Percentiles rank a stretch among this genome's conserved stretches.
Evolutionary conservation across 1,140 invertebrate genomes (phyloP).

Genomic region (Frieseomelitta varia): DNA sequence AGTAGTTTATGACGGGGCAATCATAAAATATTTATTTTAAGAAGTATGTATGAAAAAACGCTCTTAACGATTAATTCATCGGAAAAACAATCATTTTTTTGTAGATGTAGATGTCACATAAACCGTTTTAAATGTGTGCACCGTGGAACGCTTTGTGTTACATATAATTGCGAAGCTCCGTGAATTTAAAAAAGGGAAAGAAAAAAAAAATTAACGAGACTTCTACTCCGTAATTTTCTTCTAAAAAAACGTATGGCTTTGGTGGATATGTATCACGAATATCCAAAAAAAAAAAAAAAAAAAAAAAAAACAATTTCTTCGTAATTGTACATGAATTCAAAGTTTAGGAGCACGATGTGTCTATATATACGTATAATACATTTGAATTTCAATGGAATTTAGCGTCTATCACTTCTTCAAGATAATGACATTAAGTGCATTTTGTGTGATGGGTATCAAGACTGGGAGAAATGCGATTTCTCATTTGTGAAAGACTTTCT

Average conservation of each 20-base stretch:
- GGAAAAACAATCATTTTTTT: slow-evolving; percentile 40
- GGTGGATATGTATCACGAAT: not conserved
- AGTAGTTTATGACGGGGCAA: slow-evolving; percentile 46
- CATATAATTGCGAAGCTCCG: slow-evolving; percentile 5
- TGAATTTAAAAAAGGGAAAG: not conserved
- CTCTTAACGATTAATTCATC: slow-evolving; percentile 23
- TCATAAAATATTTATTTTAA: slow-evolving; percentile 56
- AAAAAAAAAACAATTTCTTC: slow-evolving; percentile 12
- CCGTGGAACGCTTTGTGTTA: not conserved
- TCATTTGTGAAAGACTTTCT: slow-evolving; percentile 56
- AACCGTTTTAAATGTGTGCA: not conserved
- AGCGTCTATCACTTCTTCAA: slow-evolving; percentile 11
- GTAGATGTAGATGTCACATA: not conserved
- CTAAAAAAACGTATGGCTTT: not conserved
- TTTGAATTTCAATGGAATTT: slow-evolving; percentile 12
- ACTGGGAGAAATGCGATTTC: slow-evolving; percentile 62
- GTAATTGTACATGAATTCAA: slow-evolving; percentile 36
- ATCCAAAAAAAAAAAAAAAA: not conserved
- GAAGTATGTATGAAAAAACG: slow-evolving; percentile 31
- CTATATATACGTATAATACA: slow-evolving; percentile 15
- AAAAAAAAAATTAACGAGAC: not conserved
- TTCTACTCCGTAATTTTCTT: slow-evolving; percentile 4
- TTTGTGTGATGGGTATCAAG: slow-evolving; percentile 60
- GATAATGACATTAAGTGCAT: slow-evolving; percentile 38
- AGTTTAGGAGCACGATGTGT: slow-evolving; percentile 16